Conservation (phyloP, 2,888 invertebrate genomes). For the Drosophila aldrichi region DNA sequence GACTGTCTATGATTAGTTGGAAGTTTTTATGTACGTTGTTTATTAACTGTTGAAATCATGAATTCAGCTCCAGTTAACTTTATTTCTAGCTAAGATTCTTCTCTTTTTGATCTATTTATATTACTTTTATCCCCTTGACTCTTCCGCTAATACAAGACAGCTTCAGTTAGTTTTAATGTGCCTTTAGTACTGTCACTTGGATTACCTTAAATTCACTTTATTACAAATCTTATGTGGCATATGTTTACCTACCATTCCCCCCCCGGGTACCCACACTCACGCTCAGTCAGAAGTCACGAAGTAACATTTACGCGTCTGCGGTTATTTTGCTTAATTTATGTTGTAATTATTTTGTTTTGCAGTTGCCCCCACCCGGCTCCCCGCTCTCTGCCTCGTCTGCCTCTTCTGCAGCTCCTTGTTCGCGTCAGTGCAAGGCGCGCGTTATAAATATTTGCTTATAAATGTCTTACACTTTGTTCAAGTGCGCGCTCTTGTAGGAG, state of each 20-base stretch:
- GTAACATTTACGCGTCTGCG: conserved; percentile 66
- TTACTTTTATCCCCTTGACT: background rate
- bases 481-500: conserved; percentile 29
- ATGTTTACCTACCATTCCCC: conserved; percentile 12
- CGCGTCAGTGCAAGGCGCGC: conserved; percentile 25
- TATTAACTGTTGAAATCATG: too few relatives aligned
- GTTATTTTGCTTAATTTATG: conserved; percentile 73
- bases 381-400: background rate
- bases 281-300: conserved; percentile 57
- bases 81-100: background rate
- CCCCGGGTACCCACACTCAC: background rate
- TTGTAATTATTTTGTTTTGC: conserved; percentile 70
- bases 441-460: conserved; percentile 70
- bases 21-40: too few relatives aligned
- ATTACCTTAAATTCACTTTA: conserved; percentile 15
- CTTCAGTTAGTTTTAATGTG: background rate
- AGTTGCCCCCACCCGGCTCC: background rate
- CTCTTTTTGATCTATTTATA: background rate
- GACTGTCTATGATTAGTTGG: too few relatives aligned
- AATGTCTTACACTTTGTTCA: conserved; percentile 68
- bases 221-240: conserved; percentile 31
- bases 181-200: background rate
- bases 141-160: background rate
- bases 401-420: background rate
- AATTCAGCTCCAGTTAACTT: background rate